phyloP scores from a whole-genome alignment of 2,888 invertebrate species.

The Plagodis pulveraria region DNA sequence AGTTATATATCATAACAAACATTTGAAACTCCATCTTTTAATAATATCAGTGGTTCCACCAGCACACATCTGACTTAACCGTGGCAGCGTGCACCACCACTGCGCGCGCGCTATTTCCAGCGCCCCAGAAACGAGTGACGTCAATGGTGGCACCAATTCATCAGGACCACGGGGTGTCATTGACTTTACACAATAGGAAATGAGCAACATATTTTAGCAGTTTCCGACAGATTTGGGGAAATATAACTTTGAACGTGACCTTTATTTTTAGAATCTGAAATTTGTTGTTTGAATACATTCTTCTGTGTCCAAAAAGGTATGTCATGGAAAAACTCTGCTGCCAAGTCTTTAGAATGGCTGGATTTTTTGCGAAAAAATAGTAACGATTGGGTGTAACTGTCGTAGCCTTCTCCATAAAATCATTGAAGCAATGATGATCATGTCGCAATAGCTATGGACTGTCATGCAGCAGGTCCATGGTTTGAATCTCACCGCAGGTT shows the following conservation, averaged over 20 bases:
- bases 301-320: too few species aligned
- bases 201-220: not conserved
- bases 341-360: too few species aligned
- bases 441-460: too few species aligned
- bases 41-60: not conserved
- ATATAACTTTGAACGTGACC: not conserved
- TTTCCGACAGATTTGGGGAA: not conserved
- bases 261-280: not conserved
- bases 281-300: not conserved
- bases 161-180: slow-evolving; percentile 22
- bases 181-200: slow-evolving; percentile 23
- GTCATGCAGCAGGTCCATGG: too few species aligned
- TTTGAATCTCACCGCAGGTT: too few species aligned
- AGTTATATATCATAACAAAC: too few species aligned
- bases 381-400: too few species aligned
- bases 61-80: slow-evolving; percentile 24
- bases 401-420: too few species aligned
- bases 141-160: slow-evolving; percentile 59
- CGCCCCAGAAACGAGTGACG: slow-evolving; percentile 75
- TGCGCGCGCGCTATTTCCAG: slow-evolving; percentile 61
- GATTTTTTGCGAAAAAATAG: too few species aligned
- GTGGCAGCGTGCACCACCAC: slow-evolving; percentile 35
- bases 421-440: too few species aligned
- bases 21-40: too few species aligned
- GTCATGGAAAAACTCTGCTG: too few species aligned